phyloP scores from a whole-genome alignment of 1,140 invertebrate genomes.

The Lerema accius region DNA sequence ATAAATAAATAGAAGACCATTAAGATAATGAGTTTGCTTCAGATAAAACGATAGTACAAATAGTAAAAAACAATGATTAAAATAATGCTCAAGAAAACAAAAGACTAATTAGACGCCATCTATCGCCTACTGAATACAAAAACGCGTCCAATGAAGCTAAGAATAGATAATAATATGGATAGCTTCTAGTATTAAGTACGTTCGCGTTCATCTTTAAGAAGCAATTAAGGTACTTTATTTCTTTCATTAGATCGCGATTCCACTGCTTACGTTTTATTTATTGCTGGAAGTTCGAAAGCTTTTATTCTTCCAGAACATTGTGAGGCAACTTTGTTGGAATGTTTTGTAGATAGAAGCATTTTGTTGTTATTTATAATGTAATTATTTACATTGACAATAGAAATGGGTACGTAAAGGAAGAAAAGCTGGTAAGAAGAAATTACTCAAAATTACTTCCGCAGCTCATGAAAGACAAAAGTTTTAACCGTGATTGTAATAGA shows the following conservation, averaged over 20 bases:
- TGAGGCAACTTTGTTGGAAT: constrained; percentile 25
- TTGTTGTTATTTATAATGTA: constrained; percentile 27
- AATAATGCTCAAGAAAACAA: not conserved
- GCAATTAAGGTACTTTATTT: constrained; percentile 60
- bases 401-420: not conserved
- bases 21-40: not conserved
- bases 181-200: constrained; percentile 32
- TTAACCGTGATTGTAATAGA: too few relatives aligned
- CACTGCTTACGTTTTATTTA: constrained; percentile 51
- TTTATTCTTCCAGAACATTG: constrained; percentile 34
- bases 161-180: constrained; percentile 24
- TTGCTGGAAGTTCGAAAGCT: constrained; percentile 43
- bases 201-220: constrained; percentile 51
- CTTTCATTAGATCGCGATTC: constrained; percentile 57
- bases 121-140: constrained; percentile 5
- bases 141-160: constrained; percentile 22
- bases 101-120: not conserved
- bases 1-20: not conserved
- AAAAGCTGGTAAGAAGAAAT: not conserved
- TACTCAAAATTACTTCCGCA: not conserved
- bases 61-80: not conserved
- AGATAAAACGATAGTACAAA: not conserved
- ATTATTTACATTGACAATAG: constrained; percentile 17
- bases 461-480: not conserved
- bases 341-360: constrained; percentile 12